Evolutionary conservation across 2,888 invertebrate genomes (phyloP).

Genomic region (Tachina grossa): DNA sequence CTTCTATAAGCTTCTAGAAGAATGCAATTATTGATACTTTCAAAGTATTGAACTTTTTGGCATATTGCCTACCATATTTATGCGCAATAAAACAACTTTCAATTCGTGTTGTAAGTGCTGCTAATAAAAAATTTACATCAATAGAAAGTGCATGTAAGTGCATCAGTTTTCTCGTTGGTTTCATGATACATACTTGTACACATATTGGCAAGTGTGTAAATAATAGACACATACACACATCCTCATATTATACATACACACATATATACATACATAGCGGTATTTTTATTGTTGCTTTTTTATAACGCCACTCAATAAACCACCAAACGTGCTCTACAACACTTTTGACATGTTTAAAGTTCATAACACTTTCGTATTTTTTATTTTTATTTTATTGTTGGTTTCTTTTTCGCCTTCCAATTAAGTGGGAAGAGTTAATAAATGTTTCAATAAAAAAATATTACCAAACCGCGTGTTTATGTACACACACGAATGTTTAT

Average conservation of each 20-base stretch:
- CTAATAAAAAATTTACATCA: not conserved
- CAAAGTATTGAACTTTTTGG: too few species aligned
- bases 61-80: too few species aligned
- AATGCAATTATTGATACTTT: too few species aligned
- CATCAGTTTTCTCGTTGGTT: slow-evolving; percentile 21
- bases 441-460: not conserved
- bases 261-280: not conserved
- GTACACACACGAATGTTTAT: too few species aligned
- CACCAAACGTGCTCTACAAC: slow-evolving; percentile 53
- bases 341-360: slow-evolving; percentile 57
- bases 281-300: slow-evolving; percentile 18
- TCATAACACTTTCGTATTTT: slow-evolving; percentile 29
- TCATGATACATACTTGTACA: not conserved
- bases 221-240: not conserved
- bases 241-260: not conserved
- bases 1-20: too few species aligned
- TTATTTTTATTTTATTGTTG: slow-evolving; percentile 6
- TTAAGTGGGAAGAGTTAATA: slow-evolving; percentile 14
- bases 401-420: slow-evolving; percentile 2
- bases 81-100: not conserved
- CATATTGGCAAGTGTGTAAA: slow-evolving; percentile 10
- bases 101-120: not conserved
- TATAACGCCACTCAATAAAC: slow-evolving; percentile 38
- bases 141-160: slow-evolving; percentile 20
- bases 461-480: not conserved